Evolutionary conservation across 2,888 invertebrate genomes (phyloP), one percentile per base, ranked within the genome.

Genomic region (Drosophila nigricruria): DNA sequence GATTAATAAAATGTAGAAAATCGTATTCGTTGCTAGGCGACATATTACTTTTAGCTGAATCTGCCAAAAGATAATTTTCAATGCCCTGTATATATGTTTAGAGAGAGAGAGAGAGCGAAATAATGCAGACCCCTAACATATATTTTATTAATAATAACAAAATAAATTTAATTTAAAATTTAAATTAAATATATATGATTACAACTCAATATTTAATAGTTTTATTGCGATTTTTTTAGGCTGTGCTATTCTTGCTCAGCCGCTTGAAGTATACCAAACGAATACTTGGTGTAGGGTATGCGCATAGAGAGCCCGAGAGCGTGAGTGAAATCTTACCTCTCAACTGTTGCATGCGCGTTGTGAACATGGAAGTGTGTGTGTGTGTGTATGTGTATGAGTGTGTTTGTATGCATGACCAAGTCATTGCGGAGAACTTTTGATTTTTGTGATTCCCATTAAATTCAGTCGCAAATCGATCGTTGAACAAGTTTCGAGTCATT

Each of bases 361-460:
- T 18, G 20, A 30, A 14, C 1, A n/a, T 5, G 18, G 2, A 12
- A 9, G 20, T 2, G 5, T 42, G 20, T 42, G 42, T 18, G 10
- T 40, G 8, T 40, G 38, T 30, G 34, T 2, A 8, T 14, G 8
- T 27, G 2, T 14, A 16, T 25, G 16, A 3, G 16, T 16, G 5
- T 36, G 10, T 10, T 10, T 30, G 30, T 30, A 30, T 10, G 30
- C 6, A 6, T 43, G 25, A 25, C 9, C 9, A 5, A 25, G 9
- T 38, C 18, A 50, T 14, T 10, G 1, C 8, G 38, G 12, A 32
- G 3, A n/a, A 12, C 4, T 43, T 54, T 30, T 6, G 10, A 47
- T 18, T 40, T 73, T 34, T 42, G 73, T 54, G 76, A 59, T 23
- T 75, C 58, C 76, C 76, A 25, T 14, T 10, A 50, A 57, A 23